A percentile compares a stretch with the other conserved stretches of the same genome.
Evolutionary conservation across 2,113 vertebrate species (phyloP).

Genomic region (Amphilophus citrinellus): DNA sequence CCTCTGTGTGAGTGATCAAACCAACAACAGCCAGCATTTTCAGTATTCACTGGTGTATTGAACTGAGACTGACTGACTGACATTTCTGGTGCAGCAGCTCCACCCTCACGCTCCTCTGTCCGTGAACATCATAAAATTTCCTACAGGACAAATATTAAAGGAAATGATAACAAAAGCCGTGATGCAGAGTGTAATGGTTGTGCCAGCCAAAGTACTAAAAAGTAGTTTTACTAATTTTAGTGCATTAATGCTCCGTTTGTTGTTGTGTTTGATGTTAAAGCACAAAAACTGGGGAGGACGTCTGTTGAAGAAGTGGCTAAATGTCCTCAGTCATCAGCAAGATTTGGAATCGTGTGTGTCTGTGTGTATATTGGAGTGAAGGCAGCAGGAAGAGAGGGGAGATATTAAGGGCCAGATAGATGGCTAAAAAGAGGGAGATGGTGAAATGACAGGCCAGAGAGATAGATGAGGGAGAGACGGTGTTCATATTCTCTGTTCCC

Average conservation of each 20-base stretch:
- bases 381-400: constrained; percentile 18
- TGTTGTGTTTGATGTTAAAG: background rate
- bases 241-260: no score
- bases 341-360: background rate
- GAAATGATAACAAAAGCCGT: background rate
- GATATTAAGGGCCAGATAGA: constrained; percentile 60
- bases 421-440: constrained; percentile 59
- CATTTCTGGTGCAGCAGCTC: constrained; percentile 12
- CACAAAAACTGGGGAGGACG: background rate
- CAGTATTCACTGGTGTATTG: background rate
- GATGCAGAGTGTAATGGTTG: background rate
- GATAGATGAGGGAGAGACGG: constrained; percentile 73
- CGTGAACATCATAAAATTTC: background rate
- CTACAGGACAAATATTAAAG: background rate
- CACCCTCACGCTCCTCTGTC: background rate
- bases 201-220: background rate
- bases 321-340: background rate
- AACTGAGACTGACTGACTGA: constrained; percentile 6
- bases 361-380: constrained; percentile 10
- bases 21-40: background rate
- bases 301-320: constrained; percentile 4
- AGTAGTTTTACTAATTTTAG: background rate
- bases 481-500: constrained; percentile 81
- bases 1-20: background rate
- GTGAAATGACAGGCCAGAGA: constrained; percentile 75